Evolutionary conservation across 2,888 invertebrate species (phyloP), one percentile per base, ranked within the genome.

Genomic region (Drosophila picticornis): DNA sequence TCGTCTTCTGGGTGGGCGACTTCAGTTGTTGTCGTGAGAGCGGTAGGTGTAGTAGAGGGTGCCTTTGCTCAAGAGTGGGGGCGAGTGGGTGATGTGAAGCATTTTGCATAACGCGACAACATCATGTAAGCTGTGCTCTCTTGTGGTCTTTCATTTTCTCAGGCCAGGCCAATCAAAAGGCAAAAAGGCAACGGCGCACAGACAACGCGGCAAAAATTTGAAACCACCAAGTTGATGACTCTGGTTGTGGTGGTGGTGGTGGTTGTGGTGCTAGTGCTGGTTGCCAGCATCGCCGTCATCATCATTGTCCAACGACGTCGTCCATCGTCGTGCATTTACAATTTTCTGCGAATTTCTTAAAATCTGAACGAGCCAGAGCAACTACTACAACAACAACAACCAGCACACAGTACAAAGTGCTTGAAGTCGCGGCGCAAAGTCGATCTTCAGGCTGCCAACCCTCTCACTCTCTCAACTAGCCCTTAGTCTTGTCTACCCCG

Each of bases 271-370:
- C 22, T 36, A 55, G 50, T 46, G 50, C 13, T 62, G 52, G 29
- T 34, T 27, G 56, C 34, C 70, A 59, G 31, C 83, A 67, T 84
- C 85, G 76, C 67, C 88, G 65, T 75, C 87, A 66, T 62, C 72
- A 57, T 70, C 73, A 65, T 67, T 72, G 67, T 64, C 52, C 77
- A 43, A 31, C 70, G 22, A 19, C 64, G 63, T 48, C 66, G 62
- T 73, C 65, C 80, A 75, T 66, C 72, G 74, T 85, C 85, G 90
- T 85, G 85, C 83, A 90, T 85, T 90, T 83, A 90, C 85, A 85
- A 85, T 85, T 90, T 85, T 85, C 85, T 90, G 90, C 85, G 85
- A 85, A 83, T 90, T 88, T 85, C 80, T 90, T 72, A 76, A 85
- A 90, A 90, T 88, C 88, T 80, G 72, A 88, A 90, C 80, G 80